phyloP scores from a whole-genome alignment of 1,140 invertebrate species.

The Nebria ingens region DNA sequence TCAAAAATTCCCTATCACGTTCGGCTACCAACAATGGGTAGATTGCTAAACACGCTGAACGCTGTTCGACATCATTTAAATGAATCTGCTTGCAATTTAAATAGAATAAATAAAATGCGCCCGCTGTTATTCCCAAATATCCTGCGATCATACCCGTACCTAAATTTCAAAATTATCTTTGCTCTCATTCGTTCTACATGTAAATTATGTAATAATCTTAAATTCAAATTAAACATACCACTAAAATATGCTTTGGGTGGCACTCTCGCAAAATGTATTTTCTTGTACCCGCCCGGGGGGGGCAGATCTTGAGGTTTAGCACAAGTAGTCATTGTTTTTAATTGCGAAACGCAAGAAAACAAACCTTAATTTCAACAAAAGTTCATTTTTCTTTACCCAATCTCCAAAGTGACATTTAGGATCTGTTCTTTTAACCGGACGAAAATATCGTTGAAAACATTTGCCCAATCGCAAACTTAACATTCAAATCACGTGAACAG shows the following conservation, averaged over 20 bases:
- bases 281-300: constrained; percentile 69
- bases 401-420: no score
- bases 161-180: not conserved
- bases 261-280: constrained; percentile 59
- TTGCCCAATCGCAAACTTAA: no score
- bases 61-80: constrained; percentile 56
- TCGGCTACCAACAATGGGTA: constrained; percentile 69
- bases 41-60: constrained; percentile 61
- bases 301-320: constrained; percentile 69
- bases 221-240: constrained; percentile 39
- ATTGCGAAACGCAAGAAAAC: no score
- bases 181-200: no score
- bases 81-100: constrained; percentile 40
- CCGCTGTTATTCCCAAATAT: constrained; percentile 48
- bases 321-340: constrained; percentile 17
- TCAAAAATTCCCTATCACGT: constrained; percentile 69
- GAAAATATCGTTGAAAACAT: no score
- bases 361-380: no score
- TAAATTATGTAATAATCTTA: no score
- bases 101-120: constrained; percentile 46
- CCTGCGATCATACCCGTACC: constrained; percentile 40
- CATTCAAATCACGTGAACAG: no score
- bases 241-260: constrained; percentile 57
- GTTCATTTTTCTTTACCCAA: no score
- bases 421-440: no score